Conservation (phyloP, 2,113 vertebrate genomes). For the Mellivora capensis region DNA sequence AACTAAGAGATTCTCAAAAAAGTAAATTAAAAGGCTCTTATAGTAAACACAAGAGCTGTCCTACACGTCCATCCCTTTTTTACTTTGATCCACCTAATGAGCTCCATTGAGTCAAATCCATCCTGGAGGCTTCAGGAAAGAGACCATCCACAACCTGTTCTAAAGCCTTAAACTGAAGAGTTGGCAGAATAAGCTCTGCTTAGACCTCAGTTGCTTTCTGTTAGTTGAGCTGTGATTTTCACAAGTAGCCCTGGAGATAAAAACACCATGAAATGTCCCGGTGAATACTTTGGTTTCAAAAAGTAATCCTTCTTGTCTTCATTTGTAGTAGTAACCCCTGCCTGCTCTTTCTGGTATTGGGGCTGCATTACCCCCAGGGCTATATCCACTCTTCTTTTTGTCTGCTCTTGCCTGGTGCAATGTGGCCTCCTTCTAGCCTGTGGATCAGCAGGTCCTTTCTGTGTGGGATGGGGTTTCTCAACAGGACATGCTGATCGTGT, state of each 20-base stretch:
- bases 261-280: background rate
- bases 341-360: background rate
- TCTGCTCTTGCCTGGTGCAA: background rate
- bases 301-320: background rate
- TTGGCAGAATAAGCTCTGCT: background rate
- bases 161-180: background rate
- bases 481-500: background rate
- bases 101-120: background rate
- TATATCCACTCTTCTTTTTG: background rate
- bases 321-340: background rate
- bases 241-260: background rate
- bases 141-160: background rate
- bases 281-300: background rate
- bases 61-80: background rate
- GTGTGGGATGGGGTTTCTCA: background rate
- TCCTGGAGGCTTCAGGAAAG: background rate
- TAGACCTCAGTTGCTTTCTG: background rate
- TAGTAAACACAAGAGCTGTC: background rate
- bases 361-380: accelerated
- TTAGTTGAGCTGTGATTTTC: background rate
- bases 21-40: background rate
- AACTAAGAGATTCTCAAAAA: background rate
- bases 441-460: background rate
- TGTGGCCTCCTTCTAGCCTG: background rate
- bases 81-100: background rate